phyloP scores from a whole-genome alignment of 2,888 invertebrate genomes.

The Andrena trimmerana region DNA sequence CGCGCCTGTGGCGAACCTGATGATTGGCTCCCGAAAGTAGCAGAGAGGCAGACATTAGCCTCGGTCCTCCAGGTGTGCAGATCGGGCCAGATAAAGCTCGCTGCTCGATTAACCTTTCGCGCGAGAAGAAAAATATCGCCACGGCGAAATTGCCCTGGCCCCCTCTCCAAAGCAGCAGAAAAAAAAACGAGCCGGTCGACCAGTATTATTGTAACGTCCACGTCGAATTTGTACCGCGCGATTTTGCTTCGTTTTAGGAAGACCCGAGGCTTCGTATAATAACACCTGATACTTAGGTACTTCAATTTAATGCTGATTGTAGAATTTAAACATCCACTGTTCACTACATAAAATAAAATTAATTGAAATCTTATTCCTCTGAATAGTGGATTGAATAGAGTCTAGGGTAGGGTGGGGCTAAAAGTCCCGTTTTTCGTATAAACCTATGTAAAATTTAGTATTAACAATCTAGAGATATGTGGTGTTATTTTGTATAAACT shows the following conservation, averaged over 20 bases:
- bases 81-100: conserved; percentile 72
- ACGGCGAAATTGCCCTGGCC: conserved; percentile 58
- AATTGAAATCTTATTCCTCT: too few species aligned
- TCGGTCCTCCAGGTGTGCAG: conserved; percentile 73
- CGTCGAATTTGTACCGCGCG: neutral
- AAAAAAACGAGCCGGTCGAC: conserved; percentile 19
- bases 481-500: too few species aligned
- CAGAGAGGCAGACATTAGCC: conserved; percentile 71
- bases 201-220: conserved; percentile 38
- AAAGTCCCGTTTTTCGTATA: too few species aligned
- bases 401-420: too few species aligned
- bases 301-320: too few species aligned
- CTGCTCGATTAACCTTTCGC: conserved; percentile 72
- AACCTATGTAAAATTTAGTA: too few species aligned
- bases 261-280: neutral
- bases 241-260: conserved; percentile 6
- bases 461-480: too few species aligned
- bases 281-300: too few species aligned
- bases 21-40: conserved; percentile 74
- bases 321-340: too few species aligned
- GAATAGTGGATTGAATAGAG: too few species aligned
- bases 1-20: conserved; percentile 75
- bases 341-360: too few species aligned
- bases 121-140: conserved; percentile 69
- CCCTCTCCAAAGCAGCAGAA: conserved; percentile 3